Evolutionary conservation across 2,113 vertebrate species (phyloP), one percentile per base, ranked within the genome.

Genomic region (Podilymbus podiceps): DNA sequence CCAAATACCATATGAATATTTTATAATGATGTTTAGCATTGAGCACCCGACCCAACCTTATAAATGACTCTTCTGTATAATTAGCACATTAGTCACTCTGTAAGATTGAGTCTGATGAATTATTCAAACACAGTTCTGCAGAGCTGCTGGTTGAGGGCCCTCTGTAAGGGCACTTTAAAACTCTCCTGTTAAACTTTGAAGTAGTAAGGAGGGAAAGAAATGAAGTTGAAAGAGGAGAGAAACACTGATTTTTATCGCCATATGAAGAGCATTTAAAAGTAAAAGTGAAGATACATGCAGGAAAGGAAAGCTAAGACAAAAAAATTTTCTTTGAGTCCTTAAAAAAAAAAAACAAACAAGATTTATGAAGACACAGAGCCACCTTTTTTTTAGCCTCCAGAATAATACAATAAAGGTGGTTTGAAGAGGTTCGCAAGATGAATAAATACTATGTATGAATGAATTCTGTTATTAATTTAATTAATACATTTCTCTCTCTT

Each of bases 81-180:
- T 98, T 98, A 98, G 94, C 97, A 97, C 97, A 97, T 98, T 98
- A 98, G 97, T 98, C 96, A 98, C 97, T 98, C 88, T 86, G 95
- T 97, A 97, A 98, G 97, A 98, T 94, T 95, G 97, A 98, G 82
- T 90, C 96, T 96, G 87, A 98, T 98, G 95, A 98, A 98, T 98
- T 98, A 98, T 98, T 98, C 97, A 98, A 92, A 91, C 58, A 78
- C 30, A 93, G 90, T 90, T 98, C 90, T 98, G 58, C 76, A 92
- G 94, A 97, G 69, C 76, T 97, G 91, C 47, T 93, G 17, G 56
- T 93, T 95, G 80, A 96, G 68, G 64, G 80, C 62, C 89, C 72
- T 91, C 71, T 92, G 83, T 92, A 93, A 97, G 66, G 90, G n/a
- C 28, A 90, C 80, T 83, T 96, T 85, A 89, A 94, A 96, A 93